A percentile compares a stretch with the other conserved stretches of the same genome.
These are phyloP conservation scores for Anser brachyrhynchus DNA, from an alignment of 2,113 vertebrate genomes.

Conservation along the genomic window DNA sequence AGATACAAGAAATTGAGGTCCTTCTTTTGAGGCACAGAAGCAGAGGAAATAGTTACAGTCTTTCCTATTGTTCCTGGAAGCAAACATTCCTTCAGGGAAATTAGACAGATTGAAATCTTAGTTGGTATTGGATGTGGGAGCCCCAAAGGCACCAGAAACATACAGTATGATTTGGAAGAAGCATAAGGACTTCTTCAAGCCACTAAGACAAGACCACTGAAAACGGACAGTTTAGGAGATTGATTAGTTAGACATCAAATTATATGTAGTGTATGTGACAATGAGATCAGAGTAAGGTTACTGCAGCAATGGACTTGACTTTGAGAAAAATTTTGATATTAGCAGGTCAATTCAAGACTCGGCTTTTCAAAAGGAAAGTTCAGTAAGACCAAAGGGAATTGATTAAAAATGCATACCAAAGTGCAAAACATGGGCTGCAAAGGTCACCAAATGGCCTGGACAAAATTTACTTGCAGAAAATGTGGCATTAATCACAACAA, in stretches of 20 bases:
- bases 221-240: not conserved
- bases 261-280: not conserved
- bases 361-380: constrained; percentile 4
- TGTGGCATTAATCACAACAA: not conserved
- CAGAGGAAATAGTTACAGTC: not conserved
- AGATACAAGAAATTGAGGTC: not conserved
- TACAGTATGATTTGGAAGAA: not conserved
- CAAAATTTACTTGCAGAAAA: constrained; percentile 32
- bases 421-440: constrained; percentile 4
- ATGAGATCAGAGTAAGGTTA: not conserved
- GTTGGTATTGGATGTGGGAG: not conserved
- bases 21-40: not conserved
- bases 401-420: not conserved
- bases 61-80: not conserved
- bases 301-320: not conserved
- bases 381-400: not conserved
- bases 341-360: not conserved
- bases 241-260: not conserved
- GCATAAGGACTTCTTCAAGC: not conserved
- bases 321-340: not conserved
- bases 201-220: not conserved
- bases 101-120: not conserved
- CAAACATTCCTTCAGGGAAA: not conserved
- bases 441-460: not conserved
- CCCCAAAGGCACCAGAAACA: not conserved